Conservation (phyloP, 2,113 vertebrate genomes). For the Polyodon spathula region DNA sequence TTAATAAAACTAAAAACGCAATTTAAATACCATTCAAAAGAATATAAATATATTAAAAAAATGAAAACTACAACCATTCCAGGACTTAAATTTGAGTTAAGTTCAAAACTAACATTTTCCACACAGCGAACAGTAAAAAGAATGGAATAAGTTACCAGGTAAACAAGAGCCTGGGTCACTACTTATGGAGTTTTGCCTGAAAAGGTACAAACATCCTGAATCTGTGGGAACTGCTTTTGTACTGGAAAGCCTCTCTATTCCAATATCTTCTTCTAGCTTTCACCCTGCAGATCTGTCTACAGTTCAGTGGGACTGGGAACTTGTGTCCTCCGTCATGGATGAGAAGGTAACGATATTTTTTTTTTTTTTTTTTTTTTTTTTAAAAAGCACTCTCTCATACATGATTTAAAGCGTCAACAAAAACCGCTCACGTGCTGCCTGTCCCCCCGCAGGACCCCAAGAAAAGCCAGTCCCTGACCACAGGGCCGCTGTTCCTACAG, state of each 20-base stretch:
- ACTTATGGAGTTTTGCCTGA: background rate
- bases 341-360: conserved; percentile 56
- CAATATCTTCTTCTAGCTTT: conserved; percentile 53
- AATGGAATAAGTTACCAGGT: too few relatives aligned
- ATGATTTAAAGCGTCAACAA: background rate
- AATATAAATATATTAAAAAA: too few relatives aligned
- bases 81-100: too few relatives aligned
- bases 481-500: conserved; percentile 69
- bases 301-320: conserved; percentile 81
- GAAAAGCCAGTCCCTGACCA: conserved; percentile 29
- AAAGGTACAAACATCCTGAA: background rate
- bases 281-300: conserved; percentile 62
- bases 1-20: background rate
- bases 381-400: background rate
- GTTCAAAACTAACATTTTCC: too few relatives aligned
- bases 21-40: too few relatives aligned
- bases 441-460: conserved; percentile 20
- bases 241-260: background rate
- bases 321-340: conserved; percentile 64
- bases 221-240: background rate
- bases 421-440: background rate
- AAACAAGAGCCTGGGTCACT: too few relatives aligned
- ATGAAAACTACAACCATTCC: too few relatives aligned
- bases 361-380: background rate
- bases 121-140: too few relatives aligned